These are phyloP conservation scores for Harpalus rubripes DNA, from an alignment of 2,888 invertebrate genomes.

Conservation along the genomic window DNA sequence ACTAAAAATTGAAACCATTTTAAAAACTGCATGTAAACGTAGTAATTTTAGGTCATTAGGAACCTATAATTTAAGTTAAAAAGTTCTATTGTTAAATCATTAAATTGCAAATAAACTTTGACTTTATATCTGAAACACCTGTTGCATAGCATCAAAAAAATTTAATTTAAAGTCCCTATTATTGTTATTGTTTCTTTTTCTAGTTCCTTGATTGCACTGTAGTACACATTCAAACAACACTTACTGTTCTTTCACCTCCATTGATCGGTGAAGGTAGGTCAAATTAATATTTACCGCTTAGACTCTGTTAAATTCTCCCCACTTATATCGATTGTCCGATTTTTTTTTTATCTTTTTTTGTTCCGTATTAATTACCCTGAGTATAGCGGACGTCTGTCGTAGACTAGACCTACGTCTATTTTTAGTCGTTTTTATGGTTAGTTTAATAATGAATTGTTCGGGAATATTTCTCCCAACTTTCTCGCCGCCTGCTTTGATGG, in stretches of 20 bases:
- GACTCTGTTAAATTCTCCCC: constrained; percentile 26
- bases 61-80: too few relatives aligned
- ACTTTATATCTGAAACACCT: too few relatives aligned
- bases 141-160: too few relatives aligned
- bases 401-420: constrained; percentile 32
- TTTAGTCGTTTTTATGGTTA: constrained; percentile 27
- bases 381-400: constrained; percentile 1
- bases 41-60: too few relatives aligned
- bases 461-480: constrained; percentile 9
- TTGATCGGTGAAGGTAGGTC: constrained; percentile 56
- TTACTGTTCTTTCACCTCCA: constrained; percentile 8
- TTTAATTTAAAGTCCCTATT: not conserved
- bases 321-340: constrained; percentile 37
- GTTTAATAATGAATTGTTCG: constrained; percentile 35
- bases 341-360: constrained; percentile 44
- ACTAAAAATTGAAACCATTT: too few relatives aligned
- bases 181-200: not conserved
- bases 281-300: constrained; percentile 58
- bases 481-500: constrained; percentile 22
- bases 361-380: constrained; percentile 45
- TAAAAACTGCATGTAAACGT: too few relatives aligned
- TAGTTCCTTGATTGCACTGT: not conserved
- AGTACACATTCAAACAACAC: not conserved
- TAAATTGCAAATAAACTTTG: too few relatives aligned
- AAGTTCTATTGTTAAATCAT: too few relatives aligned